These are phyloP conservation scores for Neostethus bicornis DNA, from an alignment of 2,797 vertebrate genomes.

Conservation along the genomic window DNA sequence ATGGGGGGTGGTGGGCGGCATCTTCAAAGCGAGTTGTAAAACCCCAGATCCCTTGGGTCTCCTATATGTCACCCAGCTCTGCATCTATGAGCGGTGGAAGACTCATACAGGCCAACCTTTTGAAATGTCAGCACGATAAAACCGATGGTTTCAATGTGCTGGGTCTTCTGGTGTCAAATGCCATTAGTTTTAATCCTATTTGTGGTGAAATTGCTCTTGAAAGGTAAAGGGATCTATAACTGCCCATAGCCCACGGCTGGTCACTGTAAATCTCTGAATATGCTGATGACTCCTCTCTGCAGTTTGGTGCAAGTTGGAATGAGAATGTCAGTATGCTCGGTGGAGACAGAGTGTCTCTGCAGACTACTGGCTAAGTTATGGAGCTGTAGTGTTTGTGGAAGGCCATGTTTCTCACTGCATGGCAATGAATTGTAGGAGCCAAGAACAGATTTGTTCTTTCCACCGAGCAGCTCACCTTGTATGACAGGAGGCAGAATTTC, in stretches of 20 bases:
- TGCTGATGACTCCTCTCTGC: constrained; percentile 65
- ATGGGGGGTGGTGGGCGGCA: not conserved
- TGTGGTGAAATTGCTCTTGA: constrained; percentile 78
- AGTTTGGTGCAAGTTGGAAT: constrained; percentile 55
- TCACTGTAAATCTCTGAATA: constrained; percentile 68
- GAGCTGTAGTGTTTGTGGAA: constrained; percentile 49
- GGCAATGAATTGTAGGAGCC: not conserved
- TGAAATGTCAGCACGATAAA: constrained; percentile 83
- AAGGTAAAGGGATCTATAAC: constrained; percentile 81
- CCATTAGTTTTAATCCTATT: constrained; percentile 83
- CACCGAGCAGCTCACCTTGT: constrained; percentile 44
- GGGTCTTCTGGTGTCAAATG: constrained; percentile 77
- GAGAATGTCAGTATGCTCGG: constrained; percentile 48
- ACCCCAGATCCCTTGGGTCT: constrained; percentile 58
- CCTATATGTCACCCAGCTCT: constrained; percentile 71
- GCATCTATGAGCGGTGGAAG: constrained; percentile 48
- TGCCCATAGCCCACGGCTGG: constrained; percentile 54
- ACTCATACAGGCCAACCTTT: constrained; percentile 76
- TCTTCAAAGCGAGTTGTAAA: constrained; percentile 66
- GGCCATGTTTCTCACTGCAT: constrained; percentile 36
- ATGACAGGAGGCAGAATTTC: constrained; percentile 36
- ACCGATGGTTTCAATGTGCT: constrained; percentile 71
- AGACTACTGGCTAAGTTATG: constrained; percentile 61
- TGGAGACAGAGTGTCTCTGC: constrained; percentile 45
- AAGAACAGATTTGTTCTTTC: constrained; percentile 61